A percentile compares a stretch with the other conserved stretches of the same genome.
phyloP scores from a whole-genome alignment of 2,113 vertebrate species.

The rabbit (Oryctolagus cuniculus) region DNA sequence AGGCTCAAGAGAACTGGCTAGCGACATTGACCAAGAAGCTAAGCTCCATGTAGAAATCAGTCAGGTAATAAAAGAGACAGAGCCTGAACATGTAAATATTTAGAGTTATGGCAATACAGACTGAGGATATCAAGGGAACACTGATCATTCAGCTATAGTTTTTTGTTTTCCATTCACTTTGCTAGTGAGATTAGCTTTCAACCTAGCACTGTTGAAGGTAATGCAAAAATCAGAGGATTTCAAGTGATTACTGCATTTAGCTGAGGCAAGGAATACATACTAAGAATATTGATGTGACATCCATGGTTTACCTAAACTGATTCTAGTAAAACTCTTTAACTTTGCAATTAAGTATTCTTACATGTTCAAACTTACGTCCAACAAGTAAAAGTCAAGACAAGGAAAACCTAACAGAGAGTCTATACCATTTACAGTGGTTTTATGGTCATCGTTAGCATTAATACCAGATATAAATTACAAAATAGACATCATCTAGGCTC shows the following conservation, averaged over 20 bases:
- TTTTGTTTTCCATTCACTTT: background rate
- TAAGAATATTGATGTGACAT: background rate
- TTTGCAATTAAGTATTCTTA: background rate
- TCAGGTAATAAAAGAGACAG: background rate
- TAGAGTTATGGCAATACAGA: background rate
- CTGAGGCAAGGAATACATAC: background rate
- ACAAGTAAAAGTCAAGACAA: background rate
- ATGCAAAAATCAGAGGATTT: conserved; percentile 2
- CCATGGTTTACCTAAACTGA: background rate
- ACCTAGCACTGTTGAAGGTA: background rate
- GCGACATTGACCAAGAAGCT: background rate
- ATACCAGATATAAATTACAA: background rate
- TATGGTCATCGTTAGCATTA: background rate
- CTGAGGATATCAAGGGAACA: background rate
- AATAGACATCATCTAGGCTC: background rate
- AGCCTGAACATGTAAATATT: background rate
- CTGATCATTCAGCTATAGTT: background rate
- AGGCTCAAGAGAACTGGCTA: background rate
- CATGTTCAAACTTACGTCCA: background rate
- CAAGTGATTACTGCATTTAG: background rate
- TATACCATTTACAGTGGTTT: background rate
- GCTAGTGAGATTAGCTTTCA: background rate
- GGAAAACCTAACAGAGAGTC: background rate
- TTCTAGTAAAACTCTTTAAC: background rate
- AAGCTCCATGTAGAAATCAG: background rate